Conservation (phyloP, 2,113 vertebrate species). For the Pagrus major region DNA sequence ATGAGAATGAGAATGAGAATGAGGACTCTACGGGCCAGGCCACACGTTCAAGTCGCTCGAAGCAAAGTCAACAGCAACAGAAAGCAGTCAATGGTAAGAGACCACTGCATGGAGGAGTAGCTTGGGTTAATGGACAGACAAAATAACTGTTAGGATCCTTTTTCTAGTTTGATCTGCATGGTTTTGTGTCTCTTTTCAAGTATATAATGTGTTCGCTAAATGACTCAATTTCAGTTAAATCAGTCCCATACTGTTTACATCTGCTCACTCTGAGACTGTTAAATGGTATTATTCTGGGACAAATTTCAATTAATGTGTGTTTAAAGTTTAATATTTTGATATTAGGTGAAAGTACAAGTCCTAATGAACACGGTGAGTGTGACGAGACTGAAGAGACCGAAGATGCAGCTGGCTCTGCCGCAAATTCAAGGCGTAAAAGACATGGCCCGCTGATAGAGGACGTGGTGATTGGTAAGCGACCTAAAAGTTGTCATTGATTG, state of each 20-base stretch:
- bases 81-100: conserved; percentile 37
- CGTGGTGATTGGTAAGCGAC: conserved; percentile 66
- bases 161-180: no score
- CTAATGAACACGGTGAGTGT: not conserved
- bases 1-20: not conserved
- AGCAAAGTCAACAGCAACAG: conserved; percentile 5
- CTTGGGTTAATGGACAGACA: not conserved
- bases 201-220: no score
- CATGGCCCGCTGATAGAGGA: conserved; percentile 57
- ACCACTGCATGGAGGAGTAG: not conserved
- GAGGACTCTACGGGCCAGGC: not conserved
- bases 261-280: not conserved
- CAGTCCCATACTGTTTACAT: no score
- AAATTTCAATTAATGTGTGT: not conserved
- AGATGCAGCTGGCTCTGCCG: conserved; percentile 4
- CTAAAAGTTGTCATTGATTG: not conserved
- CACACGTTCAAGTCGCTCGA: not conserved
- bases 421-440: conserved; percentile 57
- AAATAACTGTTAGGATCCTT: not conserved
- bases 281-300: not conserved
- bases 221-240: not conserved
- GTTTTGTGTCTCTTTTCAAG: no score
- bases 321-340: not conserved
- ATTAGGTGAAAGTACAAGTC: conserved; percentile 23
- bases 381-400: conserved; percentile 28